phyloP scores from a whole-genome alignment of 2,113 vertebrate species.

The Haplochromis burtoni region DNA sequence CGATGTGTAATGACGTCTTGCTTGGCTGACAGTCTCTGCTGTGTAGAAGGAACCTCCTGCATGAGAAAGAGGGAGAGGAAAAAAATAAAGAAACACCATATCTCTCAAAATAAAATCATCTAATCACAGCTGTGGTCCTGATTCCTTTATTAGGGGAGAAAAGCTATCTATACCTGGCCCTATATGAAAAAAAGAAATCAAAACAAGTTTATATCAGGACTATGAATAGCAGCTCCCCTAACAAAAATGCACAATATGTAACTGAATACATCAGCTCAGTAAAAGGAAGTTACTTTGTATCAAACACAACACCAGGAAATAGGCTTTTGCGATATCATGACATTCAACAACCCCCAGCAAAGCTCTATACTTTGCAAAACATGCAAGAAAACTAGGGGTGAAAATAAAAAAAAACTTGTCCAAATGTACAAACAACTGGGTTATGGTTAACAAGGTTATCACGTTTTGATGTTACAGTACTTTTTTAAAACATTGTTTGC shows the following conservation, averaged over 20 bases:
- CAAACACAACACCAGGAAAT: not conserved
- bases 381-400: not conserved
- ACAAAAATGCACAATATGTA: not conserved
- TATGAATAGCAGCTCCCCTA: not conserved
- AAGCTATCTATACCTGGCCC: not conserved
- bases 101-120: not conserved
- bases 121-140: not conserved
- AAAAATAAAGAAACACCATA: not conserved
- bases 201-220: not conserved
- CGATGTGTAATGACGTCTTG: conserved; percentile 78
- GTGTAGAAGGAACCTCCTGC: conserved; percentile 89
- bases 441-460: not conserved
- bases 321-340: not conserved
- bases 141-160: not conserved
- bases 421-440: not conserved
- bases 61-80: not conserved
- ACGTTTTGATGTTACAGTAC: not conserved
- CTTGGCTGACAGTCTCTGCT: conserved; percentile 79
- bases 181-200: not conserved
- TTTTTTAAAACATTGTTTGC: not conserved
- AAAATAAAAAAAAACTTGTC: not conserved
- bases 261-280: not conserved
- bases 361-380: not conserved
- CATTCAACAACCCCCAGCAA: not conserved
- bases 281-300: not conserved